Evolutionary conservation across 2,797 vertebrate genomes (phyloP).

Genomic region (Sparus aurata): DNA sequence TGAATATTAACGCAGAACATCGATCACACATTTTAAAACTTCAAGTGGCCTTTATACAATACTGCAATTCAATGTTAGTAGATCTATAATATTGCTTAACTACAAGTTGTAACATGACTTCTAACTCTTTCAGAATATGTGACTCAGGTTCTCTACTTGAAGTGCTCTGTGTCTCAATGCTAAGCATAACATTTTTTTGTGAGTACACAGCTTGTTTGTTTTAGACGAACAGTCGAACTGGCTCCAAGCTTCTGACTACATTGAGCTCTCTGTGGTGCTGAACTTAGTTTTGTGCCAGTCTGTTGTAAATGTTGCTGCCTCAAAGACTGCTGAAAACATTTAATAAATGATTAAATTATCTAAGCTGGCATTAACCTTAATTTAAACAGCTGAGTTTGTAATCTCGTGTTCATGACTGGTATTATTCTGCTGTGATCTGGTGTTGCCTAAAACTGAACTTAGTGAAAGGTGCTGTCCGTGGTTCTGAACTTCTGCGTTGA

Average conservation of each 20-base stretch:
- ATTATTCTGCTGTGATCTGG: neutral
- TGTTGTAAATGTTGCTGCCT: rapidly evolving
- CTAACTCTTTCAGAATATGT: rapidly evolving
- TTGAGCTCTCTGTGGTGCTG: slow-evolving; percentile 7
- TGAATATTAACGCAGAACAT: too few relatives aligned
- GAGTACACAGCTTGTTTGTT: neutral
- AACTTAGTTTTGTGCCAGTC: rapidly evolving
- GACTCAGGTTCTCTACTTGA: rapidly evolving
- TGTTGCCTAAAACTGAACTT: too few relatives aligned
- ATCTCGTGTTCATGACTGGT: rapidly evolving
- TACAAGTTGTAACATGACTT: too few relatives aligned
- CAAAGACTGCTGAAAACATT: rapidly evolving
- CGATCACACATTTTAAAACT: too few relatives aligned
- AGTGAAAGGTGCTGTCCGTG: neutral
- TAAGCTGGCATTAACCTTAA: rapidly evolving
- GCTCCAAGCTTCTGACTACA: too few relatives aligned
- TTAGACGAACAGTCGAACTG: rapidly evolving
- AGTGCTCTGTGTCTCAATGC: neutral
- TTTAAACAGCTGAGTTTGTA: neutral
- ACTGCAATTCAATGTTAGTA: rapidly evolving
- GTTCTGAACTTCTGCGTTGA: neutral
- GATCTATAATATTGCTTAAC: too few relatives aligned
- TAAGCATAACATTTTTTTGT: neutral
- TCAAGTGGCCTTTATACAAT: neutral
- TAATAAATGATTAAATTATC: rapidly evolving